Conservation (phyloP, 2,113 vertebrate genomes). For the Haplotaxodon microlepis region DNA sequence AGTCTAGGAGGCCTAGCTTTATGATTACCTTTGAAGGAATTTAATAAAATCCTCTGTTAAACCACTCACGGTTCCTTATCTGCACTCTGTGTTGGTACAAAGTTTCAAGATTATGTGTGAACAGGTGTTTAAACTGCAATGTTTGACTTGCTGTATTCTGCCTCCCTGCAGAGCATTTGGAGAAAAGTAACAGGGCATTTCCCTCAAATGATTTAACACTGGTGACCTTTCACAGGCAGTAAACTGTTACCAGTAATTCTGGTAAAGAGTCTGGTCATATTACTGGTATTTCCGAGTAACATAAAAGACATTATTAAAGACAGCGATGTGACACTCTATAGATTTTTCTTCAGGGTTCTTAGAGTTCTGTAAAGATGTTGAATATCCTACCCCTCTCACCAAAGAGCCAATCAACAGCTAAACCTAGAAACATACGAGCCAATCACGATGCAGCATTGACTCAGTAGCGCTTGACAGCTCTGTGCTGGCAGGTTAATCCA, state of each 20-base stretch:
- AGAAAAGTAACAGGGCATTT: background rate
- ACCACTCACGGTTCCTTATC: background rate
- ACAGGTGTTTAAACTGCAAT: background rate
- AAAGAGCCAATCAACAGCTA: background rate
- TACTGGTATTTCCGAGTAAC: background rate
- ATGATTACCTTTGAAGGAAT: background rate
- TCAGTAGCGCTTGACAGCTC: background rate
- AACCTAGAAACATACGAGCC: background rate
- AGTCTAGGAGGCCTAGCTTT: background rate
- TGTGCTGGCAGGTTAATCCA: background rate
- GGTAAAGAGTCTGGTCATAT: background rate
- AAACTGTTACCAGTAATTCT: background rate
- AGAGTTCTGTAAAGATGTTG: background rate
- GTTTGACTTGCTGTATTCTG: background rate
- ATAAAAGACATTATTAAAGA: background rate
- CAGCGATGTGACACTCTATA: background rate
- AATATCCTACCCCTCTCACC: background rate
- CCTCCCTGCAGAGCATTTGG: background rate
- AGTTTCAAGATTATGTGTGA: background rate
- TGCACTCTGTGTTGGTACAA: background rate
- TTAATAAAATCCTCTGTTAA: background rate
- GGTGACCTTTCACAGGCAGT: fast-evolving
- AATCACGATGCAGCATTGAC: background rate
- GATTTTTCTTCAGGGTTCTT: background rate
- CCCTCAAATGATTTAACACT: too few species aligned